Percentiles rank a stretch among this genome's conserved stretches.
Conservation (phyloP, 1,140 invertebrate genomes). For the Dendrolimus punctatus region DNA sequence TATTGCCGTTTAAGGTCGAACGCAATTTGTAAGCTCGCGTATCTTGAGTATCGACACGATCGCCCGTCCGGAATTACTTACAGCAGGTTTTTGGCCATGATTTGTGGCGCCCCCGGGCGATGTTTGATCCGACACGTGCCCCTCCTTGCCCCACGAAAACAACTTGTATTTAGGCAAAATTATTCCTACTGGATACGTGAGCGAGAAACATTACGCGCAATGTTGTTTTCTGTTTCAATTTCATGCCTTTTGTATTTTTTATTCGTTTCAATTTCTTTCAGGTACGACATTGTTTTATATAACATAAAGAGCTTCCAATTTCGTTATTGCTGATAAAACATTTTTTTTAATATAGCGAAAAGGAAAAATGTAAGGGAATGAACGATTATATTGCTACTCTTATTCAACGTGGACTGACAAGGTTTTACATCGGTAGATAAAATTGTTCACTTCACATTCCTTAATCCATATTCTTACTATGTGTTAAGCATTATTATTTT, state of each 20-base stretch:
- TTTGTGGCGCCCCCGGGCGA: constrained; percentile 60
- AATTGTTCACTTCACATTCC: too few species aligned
- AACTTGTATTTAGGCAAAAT: constrained; percentile 55
- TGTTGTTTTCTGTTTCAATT: constrained; percentile 6
- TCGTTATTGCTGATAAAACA: too few species aligned
- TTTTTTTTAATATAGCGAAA: too few species aligned
- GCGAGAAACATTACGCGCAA: constrained; percentile 6
- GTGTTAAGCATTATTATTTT: too few species aligned
- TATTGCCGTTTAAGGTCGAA: constrained; percentile 60
- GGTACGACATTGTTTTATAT: too few species aligned
- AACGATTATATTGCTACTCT: too few species aligned
- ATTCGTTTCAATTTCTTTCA: constrained; percentile 1
- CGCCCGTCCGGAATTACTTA: constrained; percentile 53
- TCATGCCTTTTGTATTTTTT: background rate
- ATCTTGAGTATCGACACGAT: constrained; percentile 54
- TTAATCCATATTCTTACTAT: too few species aligned
- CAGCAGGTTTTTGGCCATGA: constrained; percentile 66
- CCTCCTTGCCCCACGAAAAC: constrained; percentile 42
- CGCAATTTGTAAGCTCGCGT: constrained; percentile 59
- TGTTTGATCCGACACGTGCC: constrained; percentile 54
- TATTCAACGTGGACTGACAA: too few species aligned
- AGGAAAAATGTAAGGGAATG: too few species aligned
- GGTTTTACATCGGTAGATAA: too few species aligned
- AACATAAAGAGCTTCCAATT: too few species aligned
- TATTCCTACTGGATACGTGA: constrained; percentile 25